Evolutionary conservation across 2,797 vertebrate genomes (phyloP).

Genomic region (Gorsachius magnificus): DNA sequence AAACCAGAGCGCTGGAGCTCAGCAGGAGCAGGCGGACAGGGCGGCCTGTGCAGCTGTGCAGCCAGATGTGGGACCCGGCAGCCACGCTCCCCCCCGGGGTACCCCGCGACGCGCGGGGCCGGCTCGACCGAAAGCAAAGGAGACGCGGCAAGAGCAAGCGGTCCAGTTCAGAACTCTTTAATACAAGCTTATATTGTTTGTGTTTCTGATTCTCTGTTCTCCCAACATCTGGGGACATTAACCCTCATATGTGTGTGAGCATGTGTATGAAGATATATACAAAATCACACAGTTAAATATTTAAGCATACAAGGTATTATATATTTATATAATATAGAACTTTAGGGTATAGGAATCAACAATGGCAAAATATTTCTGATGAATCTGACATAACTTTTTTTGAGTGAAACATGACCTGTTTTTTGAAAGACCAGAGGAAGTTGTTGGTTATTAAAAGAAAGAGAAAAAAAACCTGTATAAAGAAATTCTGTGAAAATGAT

Average conservation of each 20-base stretch:
- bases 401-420: slow-evolving; percentile 77
- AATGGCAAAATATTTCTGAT: slow-evolving; percentile 83
- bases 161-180: slow-evolving; percentile 74
- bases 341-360: slow-evolving; percentile 82
- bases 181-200: slow-evolving; percentile 72
- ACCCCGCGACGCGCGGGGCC: rapidly evolving
- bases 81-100: rapidly evolving
- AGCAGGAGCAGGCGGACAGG: too few relatives aligned
- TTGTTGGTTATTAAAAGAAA: slow-evolving; percentile 54
- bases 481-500: slow-evolving; percentile 76
- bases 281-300: slow-evolving; percentile 75
- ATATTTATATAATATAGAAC: slow-evolving; percentile 85
- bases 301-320: slow-evolving; percentile 82
- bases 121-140: slow-evolving; percentile 24
- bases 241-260: slow-evolving; percentile 61
- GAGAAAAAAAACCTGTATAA: slow-evolving; percentile 73
- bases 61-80: neutral
- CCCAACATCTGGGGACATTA: slow-evolving; percentile 63
- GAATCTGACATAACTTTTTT: slow-evolving; percentile 72
- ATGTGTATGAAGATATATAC: slow-evolving; percentile 57
- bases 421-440: slow-evolving; percentile 71
- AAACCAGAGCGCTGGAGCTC: rapidly evolving
- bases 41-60: neutral
- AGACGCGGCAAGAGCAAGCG: neutral
- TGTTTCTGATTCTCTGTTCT: slow-evolving; percentile 66